Evolutionary conservation across 2,797 vertebrate species (phyloP).

Genomic region (Phataginus tricuspis): DNA sequence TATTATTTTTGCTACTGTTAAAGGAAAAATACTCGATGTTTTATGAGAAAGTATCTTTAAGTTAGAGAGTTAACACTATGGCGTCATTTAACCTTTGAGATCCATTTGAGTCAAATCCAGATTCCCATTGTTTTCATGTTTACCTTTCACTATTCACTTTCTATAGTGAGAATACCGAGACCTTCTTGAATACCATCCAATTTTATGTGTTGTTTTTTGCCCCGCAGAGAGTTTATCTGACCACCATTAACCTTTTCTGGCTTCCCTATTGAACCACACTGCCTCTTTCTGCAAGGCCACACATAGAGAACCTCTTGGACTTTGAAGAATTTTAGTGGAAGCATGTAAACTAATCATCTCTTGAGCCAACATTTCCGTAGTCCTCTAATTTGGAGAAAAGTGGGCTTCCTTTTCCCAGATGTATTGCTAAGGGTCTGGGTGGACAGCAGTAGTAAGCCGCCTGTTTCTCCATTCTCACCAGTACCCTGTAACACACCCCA

Average conservation of each 20-base stretch:
- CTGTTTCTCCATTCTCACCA: fast-evolving
- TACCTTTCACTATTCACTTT: not conserved
- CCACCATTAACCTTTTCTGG: not conserved
- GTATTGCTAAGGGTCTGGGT: not conserved
- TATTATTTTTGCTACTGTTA: not conserved
- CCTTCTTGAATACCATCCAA: not conserved
- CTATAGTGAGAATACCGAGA: not conserved
- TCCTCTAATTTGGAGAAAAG: not conserved
- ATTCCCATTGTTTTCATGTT: not conserved
- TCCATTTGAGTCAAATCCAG: not conserved
- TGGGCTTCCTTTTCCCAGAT: not conserved
- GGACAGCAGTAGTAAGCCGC: not conserved
- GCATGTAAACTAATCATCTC: not conserved
- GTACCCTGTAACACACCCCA: fast-evolving
- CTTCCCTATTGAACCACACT: not conserved
- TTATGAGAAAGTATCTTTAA: not conserved
- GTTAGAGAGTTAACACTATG: not conserved
- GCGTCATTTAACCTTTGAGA: not conserved
- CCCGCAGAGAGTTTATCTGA: not conserved
- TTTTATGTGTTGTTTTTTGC: not conserved
- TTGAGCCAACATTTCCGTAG: not conserved
- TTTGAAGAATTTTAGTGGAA: not conserved
- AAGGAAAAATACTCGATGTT: not conserved
- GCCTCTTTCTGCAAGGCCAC: not conserved
- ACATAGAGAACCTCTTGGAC: not conserved